Evolutionary conservation across 2,888 invertebrate species (phyloP).

Genomic region (Eristalis arbustorum): DNA sequence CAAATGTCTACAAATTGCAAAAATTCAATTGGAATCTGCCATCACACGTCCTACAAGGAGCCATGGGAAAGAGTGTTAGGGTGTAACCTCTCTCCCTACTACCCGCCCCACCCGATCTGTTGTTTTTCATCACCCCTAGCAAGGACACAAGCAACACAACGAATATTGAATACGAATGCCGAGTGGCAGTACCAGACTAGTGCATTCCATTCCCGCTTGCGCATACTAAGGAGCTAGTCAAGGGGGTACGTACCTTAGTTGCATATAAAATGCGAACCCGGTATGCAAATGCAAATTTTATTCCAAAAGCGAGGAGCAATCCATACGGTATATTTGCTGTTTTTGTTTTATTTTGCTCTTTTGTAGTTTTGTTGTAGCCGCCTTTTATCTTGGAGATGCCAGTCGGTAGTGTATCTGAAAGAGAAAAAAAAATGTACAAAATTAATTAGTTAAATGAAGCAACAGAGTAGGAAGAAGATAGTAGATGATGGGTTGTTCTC

Average conservation of each 20-base stretch:
- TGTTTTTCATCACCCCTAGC: conserved; percentile 25
- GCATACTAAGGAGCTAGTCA: conserved; percentile 19
- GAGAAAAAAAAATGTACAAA: conserved; percentile 43
- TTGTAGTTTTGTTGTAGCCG: not conserved
- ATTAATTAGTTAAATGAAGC: conserved; percentile 71
- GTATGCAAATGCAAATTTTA: conserved; percentile 65
- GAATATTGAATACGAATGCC: conserved; percentile 47
- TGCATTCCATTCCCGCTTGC: not conserved
- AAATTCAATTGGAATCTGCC: conserved; percentile 62
- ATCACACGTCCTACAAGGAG: conserved; percentile 27
- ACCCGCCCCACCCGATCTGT: conserved; percentile 14
- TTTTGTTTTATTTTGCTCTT: conserved; percentile 14
- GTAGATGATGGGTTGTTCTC: not conserved
- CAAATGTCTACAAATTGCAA: conserved; percentile 64
- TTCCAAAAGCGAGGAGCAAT: conserved; percentile 60
- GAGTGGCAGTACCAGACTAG: conserved; percentile 9
- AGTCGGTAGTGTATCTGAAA: conserved; percentile 45
- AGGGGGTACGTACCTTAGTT: conserved; percentile 58
- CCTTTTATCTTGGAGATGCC: conserved; percentile 31
- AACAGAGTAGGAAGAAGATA: conserved; percentile 37
- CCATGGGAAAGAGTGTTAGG: not conserved
- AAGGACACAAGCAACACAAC: conserved; percentile 38
- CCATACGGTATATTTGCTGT: conserved; percentile 21
- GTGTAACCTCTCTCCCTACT: not conserved
- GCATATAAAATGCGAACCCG: conserved; percentile 60